Evolutionary conservation across 1,140 invertebrate species (phyloP), one percentile per base, ranked within the genome.

Genomic region (Drosophila setifemur): DNA sequence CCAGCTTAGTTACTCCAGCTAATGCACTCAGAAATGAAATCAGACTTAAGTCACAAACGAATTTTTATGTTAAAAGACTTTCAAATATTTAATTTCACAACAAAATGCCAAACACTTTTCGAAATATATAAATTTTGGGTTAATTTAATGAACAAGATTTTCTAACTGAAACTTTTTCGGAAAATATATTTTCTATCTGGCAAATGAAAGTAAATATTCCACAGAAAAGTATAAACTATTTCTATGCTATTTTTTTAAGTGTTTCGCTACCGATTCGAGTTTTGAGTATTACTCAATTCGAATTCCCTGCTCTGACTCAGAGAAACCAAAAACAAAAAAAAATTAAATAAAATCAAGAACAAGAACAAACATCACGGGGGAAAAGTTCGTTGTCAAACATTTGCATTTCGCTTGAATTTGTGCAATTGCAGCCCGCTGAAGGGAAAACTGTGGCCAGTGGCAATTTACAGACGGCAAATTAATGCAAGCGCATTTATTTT

Each of bases 401-500:
- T 85, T 85, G 81, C 79, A 85, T 85, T 83, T 85, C 81, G 74
- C 81, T 79, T 86, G 81, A 85, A 85, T 85, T 85, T 85, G 61
- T 66, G 69, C 75, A 72, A 83, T 83, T 83, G 78, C 78, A 85
- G 58, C 69, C 69, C 52, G 37, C 43, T 31, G 37, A 19, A 12
- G 33, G 39, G 50, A 18, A 42, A 49, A 52, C 28, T 47, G 42
- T 85, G 74, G 79, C 79, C 79, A 69, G 70, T 85, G 70, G 78
- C 78, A 85, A 83, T 78, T 83, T 85, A 74, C 78, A 83, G 78
- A 85, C 78, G 66, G 73, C 70, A 83, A 83, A 83, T 83, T 83
- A 83, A 83, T 83, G 78, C 78, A 73, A 85, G 78, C 78, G 63
- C 74, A 83, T 83, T 83, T 83, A 83, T 83, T 83, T 83, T 83